Conservation (phyloP, 2,113 vertebrate species). For the Anser brachyrhynchus region DNA sequence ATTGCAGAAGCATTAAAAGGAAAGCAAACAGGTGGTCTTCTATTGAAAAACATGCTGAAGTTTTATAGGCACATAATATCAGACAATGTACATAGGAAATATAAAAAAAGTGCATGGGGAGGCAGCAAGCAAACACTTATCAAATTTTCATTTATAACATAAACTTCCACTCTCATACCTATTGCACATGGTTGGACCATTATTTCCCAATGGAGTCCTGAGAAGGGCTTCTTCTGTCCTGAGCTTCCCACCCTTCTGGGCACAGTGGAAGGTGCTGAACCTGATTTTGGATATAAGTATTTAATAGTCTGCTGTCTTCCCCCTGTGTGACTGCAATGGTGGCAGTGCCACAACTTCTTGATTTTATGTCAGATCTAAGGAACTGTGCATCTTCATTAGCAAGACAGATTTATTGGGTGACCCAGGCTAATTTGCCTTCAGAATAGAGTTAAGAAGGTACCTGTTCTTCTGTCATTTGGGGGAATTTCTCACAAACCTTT, state of each 20-base stretch:
- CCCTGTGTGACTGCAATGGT: not conserved
- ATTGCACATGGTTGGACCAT: not conserved
- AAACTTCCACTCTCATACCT: not conserved
- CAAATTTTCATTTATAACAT: not conserved
- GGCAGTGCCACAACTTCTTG: not conserved
- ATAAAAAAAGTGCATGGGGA: not conserved
- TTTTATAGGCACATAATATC: not conserved
- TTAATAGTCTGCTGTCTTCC: not conserved
- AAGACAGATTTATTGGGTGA: not conserved
- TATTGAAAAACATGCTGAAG: not conserved
- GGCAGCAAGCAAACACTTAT: not conserved
- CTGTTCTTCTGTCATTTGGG: not conserved
- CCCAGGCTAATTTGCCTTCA: not conserved
- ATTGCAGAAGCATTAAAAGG: not conserved
- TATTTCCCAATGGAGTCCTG: not conserved
- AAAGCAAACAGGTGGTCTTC: conserved; percentile 19
- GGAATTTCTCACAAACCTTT: not conserved
- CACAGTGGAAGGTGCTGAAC: not conserved
- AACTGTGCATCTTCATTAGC: not conserved
- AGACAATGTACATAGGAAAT: not conserved
- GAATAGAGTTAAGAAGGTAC: not conserved
- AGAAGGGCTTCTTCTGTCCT: not conserved
- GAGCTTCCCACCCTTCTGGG: not conserved
- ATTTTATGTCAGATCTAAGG: not conserved
- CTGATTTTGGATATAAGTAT: not conserved